These are phyloP conservation scores for Dione juno DNA, from an alignment of 2,888 invertebrate species.

Conservation along the genomic window DNA sequence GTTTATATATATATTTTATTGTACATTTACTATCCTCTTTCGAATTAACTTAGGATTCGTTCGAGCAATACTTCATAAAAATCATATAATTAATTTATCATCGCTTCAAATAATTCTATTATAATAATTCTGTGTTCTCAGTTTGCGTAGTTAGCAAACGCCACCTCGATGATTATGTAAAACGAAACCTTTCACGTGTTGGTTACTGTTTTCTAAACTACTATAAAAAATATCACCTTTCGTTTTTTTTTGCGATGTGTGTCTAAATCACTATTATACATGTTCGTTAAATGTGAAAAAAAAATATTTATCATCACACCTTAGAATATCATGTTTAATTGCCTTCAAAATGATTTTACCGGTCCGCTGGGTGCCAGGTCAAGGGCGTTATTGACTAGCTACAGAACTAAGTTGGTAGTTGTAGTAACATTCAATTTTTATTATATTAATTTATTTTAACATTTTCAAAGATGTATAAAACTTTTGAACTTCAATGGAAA, in stretches of 20 bases:
- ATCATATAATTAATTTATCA: slow-evolving; percentile 15
- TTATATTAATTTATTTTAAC: neutral
- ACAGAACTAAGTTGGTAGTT: slow-evolving; percentile 25
- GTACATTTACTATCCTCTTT: slow-evolving; percentile 27
- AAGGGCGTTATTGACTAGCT: slow-evolving; percentile 24
- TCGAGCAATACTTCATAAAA: slow-evolving; percentile 10
- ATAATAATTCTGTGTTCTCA: neutral
- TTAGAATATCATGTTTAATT: slow-evolving; percentile 27
- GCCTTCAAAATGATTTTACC: slow-evolving; percentile 36
- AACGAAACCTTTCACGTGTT: slow-evolving; percentile 27
- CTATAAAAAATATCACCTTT: slow-evolving; percentile 3
- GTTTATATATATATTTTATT: slow-evolving; percentile 40
- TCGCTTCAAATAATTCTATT: neutral
- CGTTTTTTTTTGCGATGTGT: neutral
- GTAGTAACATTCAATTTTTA: neutral
- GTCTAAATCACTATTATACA: neutral
- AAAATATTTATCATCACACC: slow-evolving; percentile 22
- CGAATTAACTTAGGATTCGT: slow-evolving; percentile 12
- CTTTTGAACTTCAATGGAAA: neutral
- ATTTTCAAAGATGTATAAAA: neutral
- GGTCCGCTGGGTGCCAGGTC: slow-evolving; percentile 36
- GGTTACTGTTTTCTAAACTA: slow-evolving; percentile 12
- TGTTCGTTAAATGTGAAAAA: neutral
- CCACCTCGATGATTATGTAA: slow-evolving; percentile 14
- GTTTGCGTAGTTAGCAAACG: neutral